Evolutionary conservation across 2,797 vertebrate genomes (phyloP), one percentile per base, ranked within the genome.

Genomic region (Labroides dimidiatus): DNA sequence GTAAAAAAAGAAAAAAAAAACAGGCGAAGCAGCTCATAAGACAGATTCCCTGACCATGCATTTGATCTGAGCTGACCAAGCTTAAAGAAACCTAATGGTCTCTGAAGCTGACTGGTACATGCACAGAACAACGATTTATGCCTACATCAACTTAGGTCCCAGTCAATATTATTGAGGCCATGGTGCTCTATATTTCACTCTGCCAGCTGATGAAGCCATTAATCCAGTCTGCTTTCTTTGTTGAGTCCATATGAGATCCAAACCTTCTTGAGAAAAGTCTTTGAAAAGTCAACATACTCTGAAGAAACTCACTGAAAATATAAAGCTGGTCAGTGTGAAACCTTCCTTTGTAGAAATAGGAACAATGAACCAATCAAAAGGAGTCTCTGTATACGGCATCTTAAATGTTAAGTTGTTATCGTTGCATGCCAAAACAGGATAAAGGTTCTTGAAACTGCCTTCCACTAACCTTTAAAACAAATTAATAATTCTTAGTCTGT

Each of bases 401-500:
- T 74, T 72, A 84, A 87, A 87, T 84, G 84, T 85, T 87, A 85
- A 79, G 52, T 55, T 68, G 56, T 45, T 66, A 5, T 51, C 53
- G 69, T 64, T 39, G 10, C 41, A 65, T 74, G 67, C 57, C 57
- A 64, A 63, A 52, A 68, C 74, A 79, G 77, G 78, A 83, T 58
- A 64, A 58, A 74, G 68, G 74, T 48, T 36, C 61, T 45, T 70
- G 21, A 72, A 66, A 48, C 42, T 56, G 61, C 80, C 84, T 85
- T 78, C 81, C 68, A 54, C 56, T 92, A 91, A 83, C 90, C 91
- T 93, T 92, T 91, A 51, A 75, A 84, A 88, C 76, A 83, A 81
- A 87, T 89, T 86, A 87, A 82, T 86, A 80, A 84, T 83, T 84
- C 75, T 80, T 33, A 56, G 62, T 59, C 42, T 54, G 66, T 80